Base-by-base conservation (phyloP, 2,888 invertebrate species). In the Balanococcus diminutus region DNA sequence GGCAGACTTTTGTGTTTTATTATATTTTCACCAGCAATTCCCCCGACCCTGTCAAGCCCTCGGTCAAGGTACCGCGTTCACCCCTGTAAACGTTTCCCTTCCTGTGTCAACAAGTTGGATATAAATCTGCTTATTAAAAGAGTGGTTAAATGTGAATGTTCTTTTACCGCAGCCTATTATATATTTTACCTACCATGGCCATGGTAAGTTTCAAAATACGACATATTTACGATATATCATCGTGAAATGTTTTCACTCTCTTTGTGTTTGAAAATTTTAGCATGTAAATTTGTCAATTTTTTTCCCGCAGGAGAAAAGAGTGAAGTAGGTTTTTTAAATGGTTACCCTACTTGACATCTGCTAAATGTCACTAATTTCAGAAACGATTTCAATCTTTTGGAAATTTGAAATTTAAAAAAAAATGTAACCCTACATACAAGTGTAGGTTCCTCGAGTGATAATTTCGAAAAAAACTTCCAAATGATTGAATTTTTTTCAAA, bases 41-140 rank as follows among this genome's bases (percentile, higher is more conserved):
- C 83, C 83, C 19, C 25, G 25, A 22, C 25, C 61, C 25, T 25
- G 8, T n/a, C n/a, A n/a, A n/a, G n/a, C 46, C 46, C 4, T 2
- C 46, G 46, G n/a, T n/a, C 14, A 16, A 3, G 46, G 46, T n/a
- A n/a, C 9, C 2, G 16, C 1, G 14, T n/a, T 16, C 46, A n/a
- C 5, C n/a, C 4, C 46, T 46, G 16, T n/a, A 2, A 46, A n/a
- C 46, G 6, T 0, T 46, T 46, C 46, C 46, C 61, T 9, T 84
- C 72, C 61, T 67, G n/a, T 67, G 67, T 84, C 84, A 84, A 84
- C 67, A 84, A 84, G 84, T 84, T 84, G 84, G 84, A 84, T 84
- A 84, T 84, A 84, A 84, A 84, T 84, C 84, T 84, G 36, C 84
- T 84, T 36, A 84, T 84, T 67, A 84, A 84, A 36, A 84, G 83